phyloP scores from a whole-genome alignment of 2,888 invertebrate genomes.

The Watsonalla cultraria region DNA sequence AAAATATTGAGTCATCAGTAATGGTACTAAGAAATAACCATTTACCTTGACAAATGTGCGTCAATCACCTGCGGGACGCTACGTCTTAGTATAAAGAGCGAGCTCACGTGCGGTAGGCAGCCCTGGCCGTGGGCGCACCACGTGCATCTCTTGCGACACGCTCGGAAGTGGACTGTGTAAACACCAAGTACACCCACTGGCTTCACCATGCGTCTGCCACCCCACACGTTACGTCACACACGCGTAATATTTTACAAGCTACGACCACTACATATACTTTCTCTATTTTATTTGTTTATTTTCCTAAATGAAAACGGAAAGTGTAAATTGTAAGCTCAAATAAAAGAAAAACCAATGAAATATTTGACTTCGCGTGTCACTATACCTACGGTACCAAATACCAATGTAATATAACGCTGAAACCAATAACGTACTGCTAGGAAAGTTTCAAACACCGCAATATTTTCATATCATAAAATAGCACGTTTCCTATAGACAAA shows the following conservation, averaged over 20 bases:
- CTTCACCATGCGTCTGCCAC: slow-evolving; percentile 16
- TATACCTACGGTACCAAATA: too few relatives aligned
- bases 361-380: too few relatives aligned
- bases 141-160: slow-evolving; percentile 39
- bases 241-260: neutral
- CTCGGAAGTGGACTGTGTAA: slow-evolving; percentile 50
- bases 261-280: neutral
- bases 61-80: slow-evolving; percentile 5
- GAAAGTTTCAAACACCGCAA: too few relatives aligned
- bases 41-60: neutral
- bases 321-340: neutral
- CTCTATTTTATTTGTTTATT: neutral
- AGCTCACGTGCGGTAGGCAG: slow-evolving; percentile 28
- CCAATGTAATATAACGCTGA: too few relatives aligned
- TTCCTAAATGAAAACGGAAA: neutral
- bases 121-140: slow-evolving; percentile 18
- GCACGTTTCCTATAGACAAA: neutral
- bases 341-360: neutral
- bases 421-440: too few relatives aligned
- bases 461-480: neutral
- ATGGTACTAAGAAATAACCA: neutral
- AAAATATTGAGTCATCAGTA: neutral
- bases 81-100: slow-evolving; percentile 9
- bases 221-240: slow-evolving; percentile 29
- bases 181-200: slow-evolving; percentile 38